Percentiles rank a stretch among this genome's conserved stretches.
These are phyloP conservation scores for Anguilla obscura DNA, from an alignment of 2,797 vertebrate species.

Conservation along the genomic window DNA sequence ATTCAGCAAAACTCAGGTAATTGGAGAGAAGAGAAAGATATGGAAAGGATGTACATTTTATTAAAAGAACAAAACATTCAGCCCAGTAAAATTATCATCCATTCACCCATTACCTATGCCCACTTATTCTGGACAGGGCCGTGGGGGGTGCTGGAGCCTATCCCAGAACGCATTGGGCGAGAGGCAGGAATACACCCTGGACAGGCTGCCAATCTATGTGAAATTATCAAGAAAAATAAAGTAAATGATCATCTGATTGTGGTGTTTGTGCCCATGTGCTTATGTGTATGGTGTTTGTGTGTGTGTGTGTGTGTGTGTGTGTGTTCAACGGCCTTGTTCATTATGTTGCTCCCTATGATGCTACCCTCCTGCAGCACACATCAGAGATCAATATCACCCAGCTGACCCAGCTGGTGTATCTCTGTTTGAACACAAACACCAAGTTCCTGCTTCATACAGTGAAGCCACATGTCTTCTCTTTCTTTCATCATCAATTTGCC, in stretches of 20 bases:
- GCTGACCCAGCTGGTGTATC: background rate
- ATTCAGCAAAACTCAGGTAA: no score
- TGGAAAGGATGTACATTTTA: no score
- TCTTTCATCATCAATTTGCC: background rate
- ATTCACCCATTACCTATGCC: no score
- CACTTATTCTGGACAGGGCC: no score
- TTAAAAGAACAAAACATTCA: no score
- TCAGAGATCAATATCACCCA: background rate
- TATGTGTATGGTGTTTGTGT: background rate
- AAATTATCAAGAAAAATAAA: no score
- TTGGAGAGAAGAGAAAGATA: no score
- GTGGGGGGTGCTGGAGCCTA: no score
- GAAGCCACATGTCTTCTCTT: background rate
- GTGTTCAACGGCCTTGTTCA: constrained; percentile 22
- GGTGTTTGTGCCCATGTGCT: constrained; percentile 36
- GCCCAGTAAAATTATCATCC: no score
- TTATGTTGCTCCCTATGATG: background rate
- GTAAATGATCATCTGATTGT: constrained; percentile 34
- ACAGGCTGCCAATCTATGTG: no score
- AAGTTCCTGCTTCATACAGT: background rate
- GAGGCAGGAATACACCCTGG: no score
- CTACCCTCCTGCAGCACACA: background rate
- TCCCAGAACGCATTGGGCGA: no score
- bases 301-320: constrained; percentile 18
- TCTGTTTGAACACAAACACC: background rate